Percentiles rank a stretch among this genome's conserved stretches.
Conservation (phyloP, 2,113 vertebrate genomes). For the Nerophis ophidion region DNA sequence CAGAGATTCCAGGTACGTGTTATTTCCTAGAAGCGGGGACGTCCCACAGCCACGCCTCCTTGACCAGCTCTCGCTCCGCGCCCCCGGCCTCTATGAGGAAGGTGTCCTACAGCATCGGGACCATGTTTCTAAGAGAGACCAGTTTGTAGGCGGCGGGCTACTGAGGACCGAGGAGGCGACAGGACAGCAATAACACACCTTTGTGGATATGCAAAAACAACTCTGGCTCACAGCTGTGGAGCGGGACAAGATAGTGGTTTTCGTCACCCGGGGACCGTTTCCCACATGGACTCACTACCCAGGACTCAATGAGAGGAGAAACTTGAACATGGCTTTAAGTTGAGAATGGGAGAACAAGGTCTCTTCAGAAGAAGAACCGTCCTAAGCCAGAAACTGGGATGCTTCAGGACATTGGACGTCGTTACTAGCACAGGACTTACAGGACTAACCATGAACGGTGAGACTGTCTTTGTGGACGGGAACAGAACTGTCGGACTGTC, state of each 20-base stretch:
- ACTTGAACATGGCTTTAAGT: slow-evolving; percentile 25
- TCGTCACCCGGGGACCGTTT: neutral
- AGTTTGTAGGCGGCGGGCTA: slow-evolving; percentile 81
- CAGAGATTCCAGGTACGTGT: slow-evolving; percentile 94
- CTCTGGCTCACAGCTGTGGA: slow-evolving; percentile 34
- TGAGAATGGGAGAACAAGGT: slow-evolving; percentile 20
- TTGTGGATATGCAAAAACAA: slow-evolving; percentile 51
- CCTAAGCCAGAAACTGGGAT: neutral
- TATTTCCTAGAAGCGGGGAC: slow-evolving; percentile 94
- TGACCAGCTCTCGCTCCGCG: slow-evolving; percentile 76
- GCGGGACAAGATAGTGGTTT: neutral
- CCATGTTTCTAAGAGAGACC: slow-evolving; percentile 98
- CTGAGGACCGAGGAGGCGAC: slow-evolving; percentile 23
- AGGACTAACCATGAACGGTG: slow-evolving; percentile 22
- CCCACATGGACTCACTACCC: slow-evolving; percentile 22
- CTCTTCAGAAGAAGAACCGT: slow-evolving; percentile 4
- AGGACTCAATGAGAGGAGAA: slow-evolving; percentile 20
- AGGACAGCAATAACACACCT: slow-evolving; percentile 19
- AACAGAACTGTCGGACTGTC: slow-evolving; percentile 4
- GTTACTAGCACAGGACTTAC: slow-evolving; percentile 28
- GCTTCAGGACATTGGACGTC: slow-evolving; percentile 15
- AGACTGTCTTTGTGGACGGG: slow-evolving; percentile 1
- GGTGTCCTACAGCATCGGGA: slow-evolving; percentile 96
- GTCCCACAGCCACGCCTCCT: slow-evolving; percentile 77
- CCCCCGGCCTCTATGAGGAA: slow-evolving; percentile 88